Evolutionary conservation across 2,113 vertebrate genomes (phyloP).

Genomic region (Lontra canadensis): DNA sequence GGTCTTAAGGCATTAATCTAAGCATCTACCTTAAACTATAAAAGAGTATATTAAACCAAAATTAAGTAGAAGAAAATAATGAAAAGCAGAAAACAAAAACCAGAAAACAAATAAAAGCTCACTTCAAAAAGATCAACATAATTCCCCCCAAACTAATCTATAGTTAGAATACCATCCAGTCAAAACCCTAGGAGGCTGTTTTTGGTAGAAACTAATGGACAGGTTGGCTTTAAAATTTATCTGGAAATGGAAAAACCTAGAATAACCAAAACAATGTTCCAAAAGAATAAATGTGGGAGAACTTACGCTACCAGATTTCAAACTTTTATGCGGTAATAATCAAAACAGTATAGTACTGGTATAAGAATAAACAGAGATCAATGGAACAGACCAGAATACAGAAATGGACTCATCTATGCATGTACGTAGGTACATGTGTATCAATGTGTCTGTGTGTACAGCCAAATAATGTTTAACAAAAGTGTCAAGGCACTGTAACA

Average conservation of each 20-base stretch:
- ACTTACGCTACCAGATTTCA: background rate
- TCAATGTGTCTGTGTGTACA: background rate
- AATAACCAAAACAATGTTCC: background rate
- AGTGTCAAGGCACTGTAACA: background rate
- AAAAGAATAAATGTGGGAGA: background rate
- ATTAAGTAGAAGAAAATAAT: background rate
- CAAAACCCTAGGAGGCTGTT: background rate
- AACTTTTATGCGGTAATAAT: background rate
- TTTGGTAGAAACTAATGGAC: background rate
- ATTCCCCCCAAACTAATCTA: background rate
- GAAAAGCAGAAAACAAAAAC: background rate
- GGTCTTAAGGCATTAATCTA: background rate
- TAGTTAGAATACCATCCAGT: background rate
- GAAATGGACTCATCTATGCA: background rate
- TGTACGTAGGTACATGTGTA: background rate
- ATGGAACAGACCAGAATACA: background rate
- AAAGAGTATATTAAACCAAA: background rate
- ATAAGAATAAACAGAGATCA: background rate
- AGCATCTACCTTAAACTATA: background rate
- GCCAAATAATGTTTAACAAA: background rate
- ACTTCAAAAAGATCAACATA: background rate
- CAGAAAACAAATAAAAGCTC: background rate
- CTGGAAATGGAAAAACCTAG: background rate
- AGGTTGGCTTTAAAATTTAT: background rate
- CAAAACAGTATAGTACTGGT: background rate